Base-by-base conservation (phyloP, 2,113 vertebrate species). In the Girardinichthys multiradiatus region DNA sequence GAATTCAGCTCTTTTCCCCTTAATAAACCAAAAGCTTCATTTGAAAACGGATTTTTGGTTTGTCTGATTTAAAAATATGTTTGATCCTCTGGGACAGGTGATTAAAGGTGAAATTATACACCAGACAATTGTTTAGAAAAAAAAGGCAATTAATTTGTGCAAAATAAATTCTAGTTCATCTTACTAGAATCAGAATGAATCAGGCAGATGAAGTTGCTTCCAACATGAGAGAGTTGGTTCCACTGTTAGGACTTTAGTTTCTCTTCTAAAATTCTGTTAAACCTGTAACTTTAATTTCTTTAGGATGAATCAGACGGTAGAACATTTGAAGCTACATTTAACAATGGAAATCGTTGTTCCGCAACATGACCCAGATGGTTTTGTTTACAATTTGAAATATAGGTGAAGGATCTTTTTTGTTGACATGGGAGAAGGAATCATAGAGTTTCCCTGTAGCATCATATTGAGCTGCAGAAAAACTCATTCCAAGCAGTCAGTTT, bases 271-370 rank as follows among this genome's bases (percentile, higher is more conserved):
- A n/a, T 61, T 33, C 7, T 54, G 11, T 62, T 39, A 30, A 5
- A 69, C 30, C 30, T 19, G 19, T 21, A 57, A 63, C 60, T 74
- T 68, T 78, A 63, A 66, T 13, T 77, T 81, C 70, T 71, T 24
- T 29, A n/a, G 3, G 8, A 3, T 45, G 3, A 30, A 39, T 68
- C 17, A 14, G 19, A 26, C 35, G 39, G 12, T 24, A 45, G 17
- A 45, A 1, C 28, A 66, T 51, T 72, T 65, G 2, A 68, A 33
- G 28, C 42, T 11, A 67, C 1, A 68, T 4, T 58, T 39, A 61
- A 28, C 6, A 37, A 19, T 21, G 1, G 35, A 76, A 57, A 39
- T 57, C 26, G 1, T 39, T 26, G 61, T 74, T 79, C 67, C 39
- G 37, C 21, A 69, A 9, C n/a, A 11, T 39, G 31, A 72, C 28